Percentiles rank a stretch among this genome's conserved stretches.
Evolutionary conservation across 2,888 invertebrate genomes (phyloP).

Genomic region (Hermodice carunculata): DNA sequence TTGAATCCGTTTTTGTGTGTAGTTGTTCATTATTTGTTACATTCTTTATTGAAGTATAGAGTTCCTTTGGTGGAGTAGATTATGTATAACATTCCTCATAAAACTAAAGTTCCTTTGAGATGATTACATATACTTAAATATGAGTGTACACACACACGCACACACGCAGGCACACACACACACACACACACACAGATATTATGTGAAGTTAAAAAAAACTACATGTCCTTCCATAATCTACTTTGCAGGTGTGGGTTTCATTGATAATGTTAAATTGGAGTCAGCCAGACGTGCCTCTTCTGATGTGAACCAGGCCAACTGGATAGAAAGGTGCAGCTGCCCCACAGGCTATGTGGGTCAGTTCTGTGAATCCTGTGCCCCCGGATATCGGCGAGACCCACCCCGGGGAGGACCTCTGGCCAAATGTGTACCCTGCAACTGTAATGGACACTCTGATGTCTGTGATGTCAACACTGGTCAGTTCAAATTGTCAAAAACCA

Average conservation of each 20-base stretch:
- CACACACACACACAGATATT: too few species aligned
- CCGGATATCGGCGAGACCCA: constrained; percentile 93
- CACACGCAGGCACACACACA: too few species aligned
- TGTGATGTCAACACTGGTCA: constrained; percentile 78
- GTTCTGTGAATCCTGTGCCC: constrained; percentile 97
- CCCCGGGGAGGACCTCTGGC: constrained; percentile 94
- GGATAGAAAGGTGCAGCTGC: constrained; percentile 93
- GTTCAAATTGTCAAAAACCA: too few species aligned
- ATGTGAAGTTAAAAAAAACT: too few species aligned
- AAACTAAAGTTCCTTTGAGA: too few species aligned
- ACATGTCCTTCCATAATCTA: background rate
- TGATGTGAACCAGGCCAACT: constrained; percentile 75
- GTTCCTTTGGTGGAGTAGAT: too few species aligned
- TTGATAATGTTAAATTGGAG: constrained; percentile 90
- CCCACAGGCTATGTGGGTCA: constrained; percentile 79
- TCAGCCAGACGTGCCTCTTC: constrained; percentile 82
- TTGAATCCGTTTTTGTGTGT: too few species aligned
- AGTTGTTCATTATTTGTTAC: too few species aligned
- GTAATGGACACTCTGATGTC: constrained; percentile 95
- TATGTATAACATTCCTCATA: too few species aligned
- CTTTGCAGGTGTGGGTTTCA: constrained; percentile 79
- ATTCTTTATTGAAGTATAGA: too few species aligned
- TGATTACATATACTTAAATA: too few species aligned
- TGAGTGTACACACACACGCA: too few species aligned
- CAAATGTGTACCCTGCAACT: constrained; percentile 95